phyloP scores from a whole-genome alignment of 2,797 vertebrate species.

The Urocyon cinereoargenteus region DNA sequence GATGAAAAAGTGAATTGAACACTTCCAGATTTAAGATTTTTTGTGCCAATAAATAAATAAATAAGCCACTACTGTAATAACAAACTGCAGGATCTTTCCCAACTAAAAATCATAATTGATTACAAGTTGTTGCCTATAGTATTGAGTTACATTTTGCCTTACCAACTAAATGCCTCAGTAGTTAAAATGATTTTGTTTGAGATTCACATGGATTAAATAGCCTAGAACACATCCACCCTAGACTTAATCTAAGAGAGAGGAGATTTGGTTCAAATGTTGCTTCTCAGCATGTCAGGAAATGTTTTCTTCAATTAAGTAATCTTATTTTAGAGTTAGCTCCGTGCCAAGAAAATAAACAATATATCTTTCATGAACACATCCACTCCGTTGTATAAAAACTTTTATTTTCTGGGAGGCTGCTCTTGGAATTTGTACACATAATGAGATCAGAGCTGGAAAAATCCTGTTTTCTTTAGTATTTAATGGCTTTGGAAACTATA shows the following conservation, averaged over 20 bases:
- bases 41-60: conserved; percentile 83
- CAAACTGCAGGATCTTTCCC: conserved; percentile 79
- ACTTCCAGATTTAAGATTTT: conserved; percentile 78
- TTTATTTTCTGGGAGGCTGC: conserved; percentile 81
- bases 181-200: conserved; percentile 85
- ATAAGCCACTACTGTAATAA: conserved; percentile 79
- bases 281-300: conserved; percentile 86
- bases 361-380: conserved; percentile 80
- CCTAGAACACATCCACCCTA: conserved; percentile 81
- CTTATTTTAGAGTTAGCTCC: conserved; percentile 84
- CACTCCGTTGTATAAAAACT: conserved; percentile 68
- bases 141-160: conserved; percentile 83
- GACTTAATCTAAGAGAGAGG: conserved; percentile 79
- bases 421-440: conserved; percentile 81
- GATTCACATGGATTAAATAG: conserved; percentile 85
- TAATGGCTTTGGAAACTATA: conserved; percentile 78
- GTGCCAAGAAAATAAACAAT: conserved; percentile 86
- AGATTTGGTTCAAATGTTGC: conserved; percentile 87
- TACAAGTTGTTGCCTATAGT: conserved; percentile 81
- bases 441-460: conserved; percentile 80
- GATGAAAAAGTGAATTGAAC: conserved; percentile 68
- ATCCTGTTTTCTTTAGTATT: conserved; percentile 80
- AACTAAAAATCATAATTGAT: conserved; percentile 83
- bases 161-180: conserved; percentile 82
- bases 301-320: conserved; percentile 88